Base-by-base conservation (phyloP, 2,888 invertebrate species). In the Fragum sueziense region DNA sequence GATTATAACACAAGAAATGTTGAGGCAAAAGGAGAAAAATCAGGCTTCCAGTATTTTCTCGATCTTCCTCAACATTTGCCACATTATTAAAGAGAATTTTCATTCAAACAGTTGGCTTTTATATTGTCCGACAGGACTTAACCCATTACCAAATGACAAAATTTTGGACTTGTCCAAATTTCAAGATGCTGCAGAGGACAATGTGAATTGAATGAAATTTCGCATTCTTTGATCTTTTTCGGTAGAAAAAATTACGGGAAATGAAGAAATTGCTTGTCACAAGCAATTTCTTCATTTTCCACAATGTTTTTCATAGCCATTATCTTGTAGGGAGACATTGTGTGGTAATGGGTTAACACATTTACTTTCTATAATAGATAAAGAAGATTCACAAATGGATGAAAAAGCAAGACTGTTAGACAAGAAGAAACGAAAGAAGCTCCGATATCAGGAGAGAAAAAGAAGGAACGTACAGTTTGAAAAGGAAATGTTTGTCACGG, bases 401-500 rank as follows among this genome's bases (percentile, higher is more conserved):
- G 17, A 3, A 4, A n/a, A 47, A 47, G 47, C 14, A 14, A 47
- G 47, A 34, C 14, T 54, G 47, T n/a, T 0, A 47, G n/a, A 9
- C 14, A 70, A 54, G n/a, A 25, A 57, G 47, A 27, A 6, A 27
- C 47, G 41, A 62, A 70, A 76, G 14, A 54, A 74, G 27, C 47
- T 47, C 3, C n/a, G n/a, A n/a, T n/a, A n/a, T n/a, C n/a, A n/a
- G n/a, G 47, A 47, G n/a, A 29, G 41, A 33, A 74, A 75, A 27
- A 75, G 79, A 37, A 75, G 75, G 41, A 79, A 79, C 2, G 47
- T 83, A n/a, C 69, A 75, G n/a, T 72, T 68, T 29, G 77, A 83
- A 52, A 70, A 74, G 3, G 73, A 72, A 37, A 68, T 83, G 33
- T 31, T 41, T 11, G 72, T 74, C n/a, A 54, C 79, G 0, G 77